phyloP scores from a whole-genome alignment of 2,113 vertebrate species.

The Amia ocellicauda region DNA sequence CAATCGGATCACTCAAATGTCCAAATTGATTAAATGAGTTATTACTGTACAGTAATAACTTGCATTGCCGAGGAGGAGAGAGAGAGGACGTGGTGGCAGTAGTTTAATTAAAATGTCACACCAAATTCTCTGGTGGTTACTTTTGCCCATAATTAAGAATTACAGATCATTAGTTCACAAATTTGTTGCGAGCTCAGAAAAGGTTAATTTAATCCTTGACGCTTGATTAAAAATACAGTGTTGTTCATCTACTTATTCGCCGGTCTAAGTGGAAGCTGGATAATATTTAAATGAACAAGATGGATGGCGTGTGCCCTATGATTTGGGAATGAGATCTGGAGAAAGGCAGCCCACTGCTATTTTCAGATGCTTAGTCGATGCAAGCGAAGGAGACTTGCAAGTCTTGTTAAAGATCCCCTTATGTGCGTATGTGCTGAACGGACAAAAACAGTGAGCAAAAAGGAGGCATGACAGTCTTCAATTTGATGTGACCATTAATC shows the following conservation, averaged over 20 bases:
- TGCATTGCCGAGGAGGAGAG: constrained; percentile 23
- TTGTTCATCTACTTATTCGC: not conserved
- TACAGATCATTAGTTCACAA: constrained; percentile 38
- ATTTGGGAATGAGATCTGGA: not conserved
- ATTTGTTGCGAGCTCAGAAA: constrained; percentile 31
- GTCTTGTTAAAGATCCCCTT: not conserved
- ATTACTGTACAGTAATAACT: constrained; percentile 26
- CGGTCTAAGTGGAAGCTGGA: not conserved
- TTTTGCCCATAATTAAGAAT: constrained; percentile 36
- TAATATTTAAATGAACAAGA: not conserved
- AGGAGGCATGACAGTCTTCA: not conserved
- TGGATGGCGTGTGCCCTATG: not conserved
- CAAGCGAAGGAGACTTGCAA: not conserved
- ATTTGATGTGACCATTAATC: too few species aligned
- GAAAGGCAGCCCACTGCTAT: not conserved
- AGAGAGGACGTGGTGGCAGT: constrained; percentile 19
- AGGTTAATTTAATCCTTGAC: constrained; percentile 38
- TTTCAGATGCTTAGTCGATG: not conserved
- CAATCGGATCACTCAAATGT: constrained; percentile 29
- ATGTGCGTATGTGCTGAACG: not conserved
- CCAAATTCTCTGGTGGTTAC: constrained; percentile 31
- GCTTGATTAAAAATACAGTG: constrained; percentile 27
- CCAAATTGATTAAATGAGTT: constrained; percentile 28
- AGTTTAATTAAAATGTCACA: constrained; percentile 39
- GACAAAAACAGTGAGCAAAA: not conserved